Evolutionary conservation across 2,888 invertebrate species (phyloP), one percentile per base, ranked within the genome.

Genomic region (Sarcophaga variegata): DNA sequence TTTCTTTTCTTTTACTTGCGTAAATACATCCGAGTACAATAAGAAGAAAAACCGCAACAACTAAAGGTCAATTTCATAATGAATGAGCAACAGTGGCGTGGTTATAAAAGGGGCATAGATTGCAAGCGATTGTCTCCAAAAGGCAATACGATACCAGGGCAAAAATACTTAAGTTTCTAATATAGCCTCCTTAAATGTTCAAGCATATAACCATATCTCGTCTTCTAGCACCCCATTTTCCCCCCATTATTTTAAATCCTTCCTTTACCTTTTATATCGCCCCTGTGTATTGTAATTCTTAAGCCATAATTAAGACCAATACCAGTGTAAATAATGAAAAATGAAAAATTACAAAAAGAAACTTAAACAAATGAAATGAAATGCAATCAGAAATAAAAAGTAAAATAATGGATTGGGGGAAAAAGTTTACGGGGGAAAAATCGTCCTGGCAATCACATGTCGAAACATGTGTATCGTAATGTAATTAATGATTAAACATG

Each of bases 401-500:
- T 74, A 54, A 54, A 54, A 17, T 17, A 54, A 20, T 62, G 12
- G 6, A 0, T n/a, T 22, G 22, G 5, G 8, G 62, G 20, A 4
- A 62, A 62, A 62, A 62, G 10, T 2, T 14, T 17, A 10, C 12
- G 10, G 14, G 14, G 12, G 4, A 62, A 62, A 62, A n/a, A n/a
- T 10, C 2, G 37, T 77, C 66, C 4, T 47, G 47, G 60, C 72
- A 83, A 67, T 78, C 77, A 85, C 78, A 79, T 85, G 70, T 79
- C 70, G 75, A 64, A 75, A 75, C 79, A 85, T 85, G 81, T 82
- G 79, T 59, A 64, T 45, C 54, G 20, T 47, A 75, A 79, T 60
- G 62, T 71, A 82, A 79, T 82, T 85, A 82, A 85, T 82, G 81
- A 75, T 75, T 79, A 70, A 85, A 79, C 77, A 75, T 75, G 67